Conservation (phyloP, 2,113 vertebrate species). For the Garra rufa region DNA sequence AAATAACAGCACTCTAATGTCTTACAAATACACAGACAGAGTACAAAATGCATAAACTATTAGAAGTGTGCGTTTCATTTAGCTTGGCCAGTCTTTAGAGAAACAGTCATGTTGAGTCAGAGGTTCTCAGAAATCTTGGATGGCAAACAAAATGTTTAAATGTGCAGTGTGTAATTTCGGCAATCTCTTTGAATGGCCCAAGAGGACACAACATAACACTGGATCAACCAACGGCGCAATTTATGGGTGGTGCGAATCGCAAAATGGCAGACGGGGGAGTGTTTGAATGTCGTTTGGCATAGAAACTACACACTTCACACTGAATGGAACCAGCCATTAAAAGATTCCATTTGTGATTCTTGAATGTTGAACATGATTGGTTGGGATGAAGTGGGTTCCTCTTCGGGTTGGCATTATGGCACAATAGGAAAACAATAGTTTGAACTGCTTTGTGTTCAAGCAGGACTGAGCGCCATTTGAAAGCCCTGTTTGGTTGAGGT, state of each 20-base stretch:
- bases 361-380: not conserved
- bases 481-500: constrained; percentile 4
- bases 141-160: constrained; percentile 7
- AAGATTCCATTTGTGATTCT: not conserved
- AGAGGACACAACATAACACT: not conserved
- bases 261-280: not conserved
- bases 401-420: not conserved
- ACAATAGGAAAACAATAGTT: not conserved
- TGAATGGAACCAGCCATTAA: not conserved
- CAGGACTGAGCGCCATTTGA: not conserved
- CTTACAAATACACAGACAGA: constrained; percentile 36
- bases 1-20: not conserved
- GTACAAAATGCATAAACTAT: constrained; percentile 40
- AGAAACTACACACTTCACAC: not conserved
- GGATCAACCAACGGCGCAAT: not conserved
- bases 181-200: not conserved
- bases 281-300: not conserved
- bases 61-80: not conserved
- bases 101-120: not conserved
- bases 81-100: not conserved
- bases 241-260: not conserved
- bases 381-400: not conserved
- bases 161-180: not conserved
- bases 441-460: not conserved
- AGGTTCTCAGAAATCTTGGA: not conserved